phyloP scores from a whole-genome alignment of 1,140 invertebrate genomes.

The Lerema accius region DNA sequence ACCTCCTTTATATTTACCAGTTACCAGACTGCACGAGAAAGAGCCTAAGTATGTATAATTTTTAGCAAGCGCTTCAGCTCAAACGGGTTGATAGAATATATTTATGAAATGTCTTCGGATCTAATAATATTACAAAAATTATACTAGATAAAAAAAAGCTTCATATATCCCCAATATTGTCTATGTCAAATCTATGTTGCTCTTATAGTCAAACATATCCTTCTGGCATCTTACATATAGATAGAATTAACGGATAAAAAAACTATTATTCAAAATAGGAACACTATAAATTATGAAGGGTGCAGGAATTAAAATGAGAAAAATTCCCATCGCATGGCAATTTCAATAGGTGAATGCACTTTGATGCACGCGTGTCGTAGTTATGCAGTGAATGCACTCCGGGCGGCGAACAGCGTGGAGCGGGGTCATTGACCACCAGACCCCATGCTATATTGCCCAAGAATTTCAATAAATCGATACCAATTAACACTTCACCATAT shows the following conservation, averaged over 20 bases:
- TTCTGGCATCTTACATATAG: no score
- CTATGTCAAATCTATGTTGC: no score
- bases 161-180: no score
- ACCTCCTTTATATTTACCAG: conserved; percentile 2
- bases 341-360: conserved; percentile 6
- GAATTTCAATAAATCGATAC: not conserved
- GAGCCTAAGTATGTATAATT: no score
- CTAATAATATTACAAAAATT: no score
- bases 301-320: not conserved
- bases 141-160: no score
- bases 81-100: no score
- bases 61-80: no score
- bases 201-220: no score
- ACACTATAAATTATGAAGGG: not conserved
- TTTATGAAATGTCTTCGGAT: no score
- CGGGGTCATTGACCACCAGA: not conserved
- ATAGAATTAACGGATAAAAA: no score
- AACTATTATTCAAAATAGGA: not conserved
- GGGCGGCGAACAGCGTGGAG: not conserved
- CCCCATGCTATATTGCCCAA: not conserved
- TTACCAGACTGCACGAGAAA: no score
- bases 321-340: not conserved
- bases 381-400: not conserved
- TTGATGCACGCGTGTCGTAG: not conserved
- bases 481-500: not conserved